Conservation (phyloP, 2,113 vertebrate genomes). For the Craseonycteris thonglongyai region DNA sequence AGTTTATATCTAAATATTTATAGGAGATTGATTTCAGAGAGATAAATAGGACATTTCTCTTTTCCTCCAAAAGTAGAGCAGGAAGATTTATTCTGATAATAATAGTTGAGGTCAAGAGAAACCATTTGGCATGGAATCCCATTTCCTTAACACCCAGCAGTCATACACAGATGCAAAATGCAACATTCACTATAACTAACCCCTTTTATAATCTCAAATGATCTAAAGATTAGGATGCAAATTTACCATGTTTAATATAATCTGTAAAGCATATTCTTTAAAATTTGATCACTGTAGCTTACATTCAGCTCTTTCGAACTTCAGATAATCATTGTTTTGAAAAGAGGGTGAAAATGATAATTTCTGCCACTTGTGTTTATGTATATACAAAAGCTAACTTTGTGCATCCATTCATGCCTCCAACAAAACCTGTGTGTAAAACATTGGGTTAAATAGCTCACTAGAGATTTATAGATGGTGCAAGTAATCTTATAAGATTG, state of each 20-base stretch:
- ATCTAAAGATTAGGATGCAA: background rate
- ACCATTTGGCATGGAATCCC: background rate
- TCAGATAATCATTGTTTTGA: background rate
- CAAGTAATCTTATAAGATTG: background rate
- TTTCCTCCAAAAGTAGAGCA: conserved; percentile 17
- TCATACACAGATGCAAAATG: background rate
- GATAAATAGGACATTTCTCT: background rate
- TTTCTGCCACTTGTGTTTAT: background rate
- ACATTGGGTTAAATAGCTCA: background rate
- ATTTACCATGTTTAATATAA: background rate
- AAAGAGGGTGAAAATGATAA: background rate
- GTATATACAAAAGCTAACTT: background rate
- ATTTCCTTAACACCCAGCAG: conserved; percentile 26
- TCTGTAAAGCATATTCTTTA: background rate
- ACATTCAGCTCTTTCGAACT: conserved; percentile 13
- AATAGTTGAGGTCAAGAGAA: conserved; percentile 27
- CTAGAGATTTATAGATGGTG: background rate
- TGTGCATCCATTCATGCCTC: background rate
- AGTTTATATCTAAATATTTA: conserved; percentile 17
- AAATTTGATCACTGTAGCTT: background rate
- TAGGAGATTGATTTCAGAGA: background rate
- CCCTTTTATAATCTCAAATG: background rate
- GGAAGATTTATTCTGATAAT: conserved; percentile 7
- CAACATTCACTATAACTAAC: background rate
- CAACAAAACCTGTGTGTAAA: background rate